Percentiles rank a stretch among this genome's conserved stretches.
phyloP scores from a whole-genome alignment of 2,888 invertebrate genomes.

The Griposia aprilina region DNA sequence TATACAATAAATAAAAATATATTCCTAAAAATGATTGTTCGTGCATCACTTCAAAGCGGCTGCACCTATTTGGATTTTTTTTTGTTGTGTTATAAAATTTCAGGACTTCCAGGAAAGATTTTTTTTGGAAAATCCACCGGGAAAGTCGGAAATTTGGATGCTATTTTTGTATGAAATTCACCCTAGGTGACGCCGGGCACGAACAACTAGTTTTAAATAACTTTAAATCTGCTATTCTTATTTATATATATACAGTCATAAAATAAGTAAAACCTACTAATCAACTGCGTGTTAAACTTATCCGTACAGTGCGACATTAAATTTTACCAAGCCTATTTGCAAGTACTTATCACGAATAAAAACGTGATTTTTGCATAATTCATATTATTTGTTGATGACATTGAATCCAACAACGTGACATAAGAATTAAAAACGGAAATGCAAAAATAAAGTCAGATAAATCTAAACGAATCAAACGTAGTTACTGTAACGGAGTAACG shows the following conservation, averaged over 20 bases:
- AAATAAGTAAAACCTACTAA: slow-evolving; percentile 2
- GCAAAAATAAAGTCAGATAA: neutral
- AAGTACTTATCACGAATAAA: slow-evolving; percentile 3
- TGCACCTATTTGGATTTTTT: too few relatives aligned
- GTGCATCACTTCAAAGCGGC: too few relatives aligned
- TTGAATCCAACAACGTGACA: neutral
- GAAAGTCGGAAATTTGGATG: too few relatives aligned
- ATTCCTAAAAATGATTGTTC: too few relatives aligned
- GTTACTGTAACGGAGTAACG: slow-evolving; percentile 45
- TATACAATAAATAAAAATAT: neutral
- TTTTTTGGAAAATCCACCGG: too few relatives aligned
- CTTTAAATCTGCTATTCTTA: neutral
- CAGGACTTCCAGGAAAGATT: too few relatives aligned
- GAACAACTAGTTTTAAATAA: neutral
- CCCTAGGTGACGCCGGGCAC: too few relatives aligned
- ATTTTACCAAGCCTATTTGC: neutral
- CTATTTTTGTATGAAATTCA: too few relatives aligned
- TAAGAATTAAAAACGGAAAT: neutral
- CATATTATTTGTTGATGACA: neutral
- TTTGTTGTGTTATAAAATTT: too few relatives aligned
- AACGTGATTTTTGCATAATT: slow-evolving; percentile 2
- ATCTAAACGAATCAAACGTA: slow-evolving; percentile 24
- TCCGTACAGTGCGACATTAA: neutral
- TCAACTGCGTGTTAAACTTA: neutral
- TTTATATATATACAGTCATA: neutral